phyloP scores from a whole-genome alignment of 2,113 vertebrate species.

The Ptilorrhoa leucosticta region DNA sequence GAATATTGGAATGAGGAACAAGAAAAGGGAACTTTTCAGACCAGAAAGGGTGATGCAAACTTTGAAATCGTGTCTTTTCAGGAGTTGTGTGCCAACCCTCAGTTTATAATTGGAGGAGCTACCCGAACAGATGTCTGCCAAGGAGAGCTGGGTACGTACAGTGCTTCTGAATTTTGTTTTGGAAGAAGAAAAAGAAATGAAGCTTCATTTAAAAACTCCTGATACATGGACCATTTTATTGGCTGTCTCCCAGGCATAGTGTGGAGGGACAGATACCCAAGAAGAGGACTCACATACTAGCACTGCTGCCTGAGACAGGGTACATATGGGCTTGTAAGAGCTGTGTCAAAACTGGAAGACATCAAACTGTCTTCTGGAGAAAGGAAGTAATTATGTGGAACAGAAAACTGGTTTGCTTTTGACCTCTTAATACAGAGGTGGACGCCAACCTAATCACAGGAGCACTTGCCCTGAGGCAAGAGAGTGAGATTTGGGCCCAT shows the following conservation, averaged over 20 bases:
- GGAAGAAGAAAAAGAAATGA: not conserved
- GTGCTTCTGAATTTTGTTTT: not conserved
- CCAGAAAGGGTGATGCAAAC: not conserved
- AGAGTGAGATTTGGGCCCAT: not conserved
- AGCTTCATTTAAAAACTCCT: not conserved
- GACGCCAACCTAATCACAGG: not conserved
- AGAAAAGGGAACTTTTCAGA: not conserved
- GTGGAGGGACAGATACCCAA: not conserved
- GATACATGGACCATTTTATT: not conserved
- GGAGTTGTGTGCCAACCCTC: constrained; percentile 82
- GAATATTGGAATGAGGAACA: not conserved
- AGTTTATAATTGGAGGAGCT: constrained; percentile 87
- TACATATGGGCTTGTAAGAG: not conserved
- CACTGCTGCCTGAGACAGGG: not conserved
- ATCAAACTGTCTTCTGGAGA: not conserved
- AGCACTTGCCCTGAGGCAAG: not conserved
- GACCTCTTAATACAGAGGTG: not conserved
- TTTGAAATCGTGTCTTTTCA: constrained; percentile 51
- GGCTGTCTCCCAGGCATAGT: not conserved
- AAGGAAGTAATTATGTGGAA: not conserved
- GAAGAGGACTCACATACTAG: not conserved
- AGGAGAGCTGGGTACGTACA: constrained; percentile 80
- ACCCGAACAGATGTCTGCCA: constrained; percentile 87
- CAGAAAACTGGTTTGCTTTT: not conserved
- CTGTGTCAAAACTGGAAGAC: not conserved